Evolutionary conservation across 2,113 vertebrate genomes (phyloP).

Genomic region (Hippocampus abdominalis): DNA sequence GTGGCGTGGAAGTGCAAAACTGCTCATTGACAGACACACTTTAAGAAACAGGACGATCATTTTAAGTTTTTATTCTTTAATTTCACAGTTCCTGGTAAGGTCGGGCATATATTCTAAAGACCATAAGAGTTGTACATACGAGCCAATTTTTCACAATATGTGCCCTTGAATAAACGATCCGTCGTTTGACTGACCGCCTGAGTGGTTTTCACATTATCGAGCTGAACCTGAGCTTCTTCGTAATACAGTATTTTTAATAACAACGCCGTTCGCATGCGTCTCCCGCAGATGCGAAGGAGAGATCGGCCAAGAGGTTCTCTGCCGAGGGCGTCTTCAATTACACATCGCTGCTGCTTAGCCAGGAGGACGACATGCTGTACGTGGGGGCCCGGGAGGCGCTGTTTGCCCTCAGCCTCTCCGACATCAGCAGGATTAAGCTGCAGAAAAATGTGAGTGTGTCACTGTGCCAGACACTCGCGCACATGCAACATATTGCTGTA

Average conservation of each 20-base stretch:
- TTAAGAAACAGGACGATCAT: too few relatives aligned
- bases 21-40: too few relatives aligned
- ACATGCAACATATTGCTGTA: background rate
- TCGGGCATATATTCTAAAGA: too few relatives aligned
- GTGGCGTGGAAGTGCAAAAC: too few relatives aligned
- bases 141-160: too few relatives aligned
- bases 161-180: too few relatives aligned
- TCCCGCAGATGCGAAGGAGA: slow-evolving; percentile 71
- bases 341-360: slow-evolving; percentile 84
- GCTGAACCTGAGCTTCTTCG: background rate
- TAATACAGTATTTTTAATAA: background rate
- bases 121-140: too few relatives aligned
- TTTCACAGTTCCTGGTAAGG: too few relatives aligned
- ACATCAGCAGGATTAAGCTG: slow-evolving; percentile 70
- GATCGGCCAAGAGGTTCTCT: slow-evolving; percentile 77
- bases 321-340: slow-evolving; percentile 80
- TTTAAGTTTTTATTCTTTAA: too few relatives aligned
- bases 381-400: slow-evolving; percentile 85
- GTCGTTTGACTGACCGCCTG: background rate
- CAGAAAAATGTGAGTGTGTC: slow-evolving; percentile 71
- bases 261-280: background rate
- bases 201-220: background rate
- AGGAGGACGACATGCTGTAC: slow-evolving; percentile 80
- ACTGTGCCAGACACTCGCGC: background rate
- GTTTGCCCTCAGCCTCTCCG: slow-evolving; percentile 79